Evolutionary conservation across 2,888 invertebrate genomes (phyloP).

Genomic region (Ctenicera cuprea): DNA sequence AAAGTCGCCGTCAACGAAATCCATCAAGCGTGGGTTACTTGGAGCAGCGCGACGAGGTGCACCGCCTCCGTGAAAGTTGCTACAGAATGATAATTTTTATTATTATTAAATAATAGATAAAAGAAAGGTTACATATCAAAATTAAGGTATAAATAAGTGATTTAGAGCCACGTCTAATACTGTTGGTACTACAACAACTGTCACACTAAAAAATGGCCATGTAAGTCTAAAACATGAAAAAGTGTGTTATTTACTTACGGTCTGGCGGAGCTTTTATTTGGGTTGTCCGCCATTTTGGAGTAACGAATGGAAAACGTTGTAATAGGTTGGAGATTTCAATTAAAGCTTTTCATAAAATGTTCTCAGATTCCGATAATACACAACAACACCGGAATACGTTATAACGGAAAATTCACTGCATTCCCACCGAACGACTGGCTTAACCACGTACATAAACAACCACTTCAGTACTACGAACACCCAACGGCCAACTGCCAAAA

Average conservation of each 20-base stretch:
- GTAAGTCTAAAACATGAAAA: too few relatives aligned
- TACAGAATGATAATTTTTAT: neutral
- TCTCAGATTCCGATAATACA: neutral
- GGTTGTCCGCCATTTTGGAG: slow-evolving; percentile 39
- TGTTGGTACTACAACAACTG: too few relatives aligned
- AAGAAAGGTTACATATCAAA: slow-evolving; percentile 1
- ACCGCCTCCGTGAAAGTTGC: slow-evolving; percentile 3
- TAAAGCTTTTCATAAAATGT: neutral
- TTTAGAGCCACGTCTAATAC: too few relatives aligned
- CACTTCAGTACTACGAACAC: neutral
- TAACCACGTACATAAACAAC: neutral
- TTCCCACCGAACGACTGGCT: neutral
- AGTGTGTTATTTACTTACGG: slow-evolving; percentile 23
- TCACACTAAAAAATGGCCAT: too few relatives aligned
- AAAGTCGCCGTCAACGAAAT: neutral
- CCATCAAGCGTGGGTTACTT: neutral
- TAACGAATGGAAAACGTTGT: neutral
- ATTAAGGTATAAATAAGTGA: too few relatives aligned
- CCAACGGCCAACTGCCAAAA: neutral
- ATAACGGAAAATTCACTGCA: neutral
- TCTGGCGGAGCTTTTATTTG: slow-evolving; percentile 28
- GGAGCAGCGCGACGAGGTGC: neutral
- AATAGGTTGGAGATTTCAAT: neutral
- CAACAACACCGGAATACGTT: neutral
- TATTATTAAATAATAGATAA: neutral